Evolutionary conservation across 2,113 vertebrate genomes (phyloP).

Genomic region (Jaculus jaculus): DNA sequence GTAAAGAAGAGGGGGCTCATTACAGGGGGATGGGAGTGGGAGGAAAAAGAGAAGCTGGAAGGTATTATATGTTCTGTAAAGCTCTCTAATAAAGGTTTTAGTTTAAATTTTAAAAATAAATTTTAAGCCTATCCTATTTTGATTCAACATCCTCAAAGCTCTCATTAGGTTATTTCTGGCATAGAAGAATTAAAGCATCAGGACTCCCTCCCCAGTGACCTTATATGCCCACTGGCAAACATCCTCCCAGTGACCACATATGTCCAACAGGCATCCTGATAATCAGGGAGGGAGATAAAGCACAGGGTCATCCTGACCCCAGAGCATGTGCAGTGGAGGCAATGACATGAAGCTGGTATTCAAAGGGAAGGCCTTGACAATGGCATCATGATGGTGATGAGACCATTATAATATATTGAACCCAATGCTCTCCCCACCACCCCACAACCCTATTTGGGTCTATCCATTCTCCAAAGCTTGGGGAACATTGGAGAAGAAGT

Average conservation of each 20-base stretch:
- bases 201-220: background rate
- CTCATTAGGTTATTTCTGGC: background rate
- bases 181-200: background rate
- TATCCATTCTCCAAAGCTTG: too few relatives aligned
- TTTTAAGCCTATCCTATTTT: too few relatives aligned
- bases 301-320: background rate
- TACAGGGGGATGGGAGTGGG: too few relatives aligned
- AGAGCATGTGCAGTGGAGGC: background rate
- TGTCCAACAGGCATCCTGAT: background rate
- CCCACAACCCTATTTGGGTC: background rate
- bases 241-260: background rate
- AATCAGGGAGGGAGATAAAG: background rate
- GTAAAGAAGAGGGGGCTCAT: too few relatives aligned
- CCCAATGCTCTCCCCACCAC: too few relatives aligned
- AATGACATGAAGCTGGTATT: background rate
- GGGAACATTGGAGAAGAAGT: too few relatives aligned
- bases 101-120: too few relatives aligned
- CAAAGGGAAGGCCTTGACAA: background rate
- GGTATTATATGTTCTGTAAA: too few relatives aligned
- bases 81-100: too few relatives aligned
- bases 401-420: background rate
- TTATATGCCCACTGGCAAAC: background rate
- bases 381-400: background rate
- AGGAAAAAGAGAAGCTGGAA: too few relatives aligned
- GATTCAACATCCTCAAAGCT: background rate